phyloP scores from a whole-genome alignment of 2,797 vertebrate genomes.

The Gallinago solitaria region DNA sequence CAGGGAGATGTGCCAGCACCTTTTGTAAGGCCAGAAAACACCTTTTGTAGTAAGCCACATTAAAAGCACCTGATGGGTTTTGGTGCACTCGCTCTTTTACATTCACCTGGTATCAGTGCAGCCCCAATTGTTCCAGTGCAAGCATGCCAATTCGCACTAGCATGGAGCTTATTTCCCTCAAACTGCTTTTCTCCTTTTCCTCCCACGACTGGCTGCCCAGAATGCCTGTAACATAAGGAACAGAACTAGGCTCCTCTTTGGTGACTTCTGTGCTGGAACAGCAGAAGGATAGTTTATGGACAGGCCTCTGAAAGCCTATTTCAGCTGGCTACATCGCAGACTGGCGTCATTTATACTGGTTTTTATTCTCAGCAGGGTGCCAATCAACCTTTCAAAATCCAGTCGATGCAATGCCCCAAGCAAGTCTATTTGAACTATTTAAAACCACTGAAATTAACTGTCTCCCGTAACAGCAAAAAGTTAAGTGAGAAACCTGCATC shows the following conservation, averaged over 20 bases:
- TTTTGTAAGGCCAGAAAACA: background rate
- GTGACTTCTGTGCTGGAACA: background rate
- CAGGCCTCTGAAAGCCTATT: background rate
- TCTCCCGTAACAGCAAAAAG: background rate
- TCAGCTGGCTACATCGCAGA: background rate
- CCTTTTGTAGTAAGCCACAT: background rate
- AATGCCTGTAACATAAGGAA: background rate
- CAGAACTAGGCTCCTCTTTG: background rate
- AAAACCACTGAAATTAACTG: background rate
- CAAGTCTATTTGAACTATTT: background rate
- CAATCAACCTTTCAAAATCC: background rate
- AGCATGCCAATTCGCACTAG: background rate
- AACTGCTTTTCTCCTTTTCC: background rate
- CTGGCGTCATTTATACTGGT: background rate
- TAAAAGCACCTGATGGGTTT: background rate
- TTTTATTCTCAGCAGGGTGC: background rate
- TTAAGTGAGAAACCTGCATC: background rate
- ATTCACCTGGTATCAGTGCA: background rate
- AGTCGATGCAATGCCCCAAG: background rate
- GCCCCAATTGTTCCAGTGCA: background rate
- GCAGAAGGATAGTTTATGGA: background rate
- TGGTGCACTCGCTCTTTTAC: background rate
- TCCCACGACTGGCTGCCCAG: background rate
- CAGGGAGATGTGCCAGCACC: background rate
- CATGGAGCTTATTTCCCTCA: background rate